Evolutionary conservation across 2,888 invertebrate genomes (phyloP).

Genomic region (Tenthredo scrophulariae): DNA sequence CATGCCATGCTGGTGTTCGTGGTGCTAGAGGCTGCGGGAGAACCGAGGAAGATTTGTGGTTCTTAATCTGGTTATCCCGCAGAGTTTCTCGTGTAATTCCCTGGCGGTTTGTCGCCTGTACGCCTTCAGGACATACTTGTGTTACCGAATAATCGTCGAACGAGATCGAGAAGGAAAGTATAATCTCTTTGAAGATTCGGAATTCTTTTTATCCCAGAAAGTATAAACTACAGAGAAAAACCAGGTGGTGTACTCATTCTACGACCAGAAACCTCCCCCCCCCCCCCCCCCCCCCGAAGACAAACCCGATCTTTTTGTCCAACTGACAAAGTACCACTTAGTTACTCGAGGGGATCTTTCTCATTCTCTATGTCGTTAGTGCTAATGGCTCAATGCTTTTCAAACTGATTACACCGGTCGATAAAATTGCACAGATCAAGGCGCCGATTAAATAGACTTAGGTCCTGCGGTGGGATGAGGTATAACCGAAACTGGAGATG

Average conservation of each 20-base stretch:
- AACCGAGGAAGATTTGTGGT: constrained; percentile 49
- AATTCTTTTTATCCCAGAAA: background rate
- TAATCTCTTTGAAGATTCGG: background rate
- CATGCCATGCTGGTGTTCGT: background rate
- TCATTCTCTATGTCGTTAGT: constrained; percentile 25
- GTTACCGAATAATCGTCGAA: background rate
- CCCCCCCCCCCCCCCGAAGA: background rate
- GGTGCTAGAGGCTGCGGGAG: constrained; percentile 3
- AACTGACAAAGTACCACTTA: constrained; percentile 42
- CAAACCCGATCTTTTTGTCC: background rate
- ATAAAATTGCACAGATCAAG: constrained; percentile 30
- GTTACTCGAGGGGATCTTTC: constrained; percentile 6
- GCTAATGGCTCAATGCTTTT: constrained; percentile 37
- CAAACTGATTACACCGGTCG: constrained; percentile 41
- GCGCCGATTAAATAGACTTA: background rate
- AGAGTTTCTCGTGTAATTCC: constrained; percentile 48
- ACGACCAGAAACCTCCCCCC: background rate
- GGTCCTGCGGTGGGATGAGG: background rate
- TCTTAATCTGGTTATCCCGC: constrained; percentile 46
- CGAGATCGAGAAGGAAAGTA: background rate
- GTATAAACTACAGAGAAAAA: too few species aligned
- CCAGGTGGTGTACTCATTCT: background rate
- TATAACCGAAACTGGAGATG: constrained; percentile 45
- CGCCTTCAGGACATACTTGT: background rate
- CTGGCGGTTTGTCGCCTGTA: constrained; percentile 36